phyloP scores from a whole-genome alignment of 2,113 vertebrate species.

The Cochlearius cochlearius region DNA sequence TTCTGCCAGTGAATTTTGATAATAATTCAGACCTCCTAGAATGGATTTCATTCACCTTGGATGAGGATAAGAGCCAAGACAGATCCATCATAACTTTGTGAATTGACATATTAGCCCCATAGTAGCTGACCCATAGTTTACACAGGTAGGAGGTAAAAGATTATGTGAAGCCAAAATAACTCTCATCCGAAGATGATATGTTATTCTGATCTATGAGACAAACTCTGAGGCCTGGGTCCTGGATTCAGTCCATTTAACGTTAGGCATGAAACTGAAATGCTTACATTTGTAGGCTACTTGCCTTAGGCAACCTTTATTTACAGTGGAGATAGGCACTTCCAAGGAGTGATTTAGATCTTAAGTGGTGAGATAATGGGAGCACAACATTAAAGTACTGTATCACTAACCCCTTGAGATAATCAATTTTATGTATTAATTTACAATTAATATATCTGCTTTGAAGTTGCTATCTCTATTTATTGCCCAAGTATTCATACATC shows the following conservation, averaged over 20 bases:
- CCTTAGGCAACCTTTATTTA: constrained; percentile 14
- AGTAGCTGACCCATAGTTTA: not conserved
- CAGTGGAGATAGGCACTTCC: not conserved
- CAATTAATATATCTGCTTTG: constrained; percentile 60
- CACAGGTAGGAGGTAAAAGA: not conserved
- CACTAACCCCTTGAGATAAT: constrained; percentile 28
- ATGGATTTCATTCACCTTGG: not conserved
- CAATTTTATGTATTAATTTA: constrained; percentile 46
- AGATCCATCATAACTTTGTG: not conserved
- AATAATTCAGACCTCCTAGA: not conserved
- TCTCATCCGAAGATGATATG: not conserved
- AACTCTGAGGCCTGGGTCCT: not conserved
- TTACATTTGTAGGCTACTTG: not conserved
- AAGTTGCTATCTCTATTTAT: constrained; percentile 37
- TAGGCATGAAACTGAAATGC: not conserved
- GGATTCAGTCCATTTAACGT: not conserved
- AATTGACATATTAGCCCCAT: not conserved
- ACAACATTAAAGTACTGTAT: not conserved
- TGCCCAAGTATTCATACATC: not conserved
- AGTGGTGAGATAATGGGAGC: not conserved
- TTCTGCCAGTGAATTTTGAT: not conserved
- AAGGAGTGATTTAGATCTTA: constrained; percentile 33
- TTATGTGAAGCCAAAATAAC: not conserved
- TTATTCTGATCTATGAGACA: not conserved
- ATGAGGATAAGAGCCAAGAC: not conserved